A percentile compares a stretch with the other conserved stretches of the same genome.
Evolutionary conservation across 1,140 invertebrate genomes (phyloP).

Genomic region (Trichonephila inaurata): DNA sequence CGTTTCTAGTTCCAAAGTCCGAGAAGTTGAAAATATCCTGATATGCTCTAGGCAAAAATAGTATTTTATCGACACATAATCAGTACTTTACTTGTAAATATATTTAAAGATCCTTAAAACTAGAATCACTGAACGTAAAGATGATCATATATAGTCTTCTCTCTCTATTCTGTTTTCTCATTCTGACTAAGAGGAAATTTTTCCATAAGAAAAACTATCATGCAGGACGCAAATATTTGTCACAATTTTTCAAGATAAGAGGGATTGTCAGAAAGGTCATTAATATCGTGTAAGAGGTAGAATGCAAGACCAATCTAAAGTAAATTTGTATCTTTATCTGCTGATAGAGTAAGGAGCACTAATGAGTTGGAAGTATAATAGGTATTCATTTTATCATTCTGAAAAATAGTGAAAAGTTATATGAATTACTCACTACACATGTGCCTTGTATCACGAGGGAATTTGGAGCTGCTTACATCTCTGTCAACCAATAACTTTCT

Average conservation of each 20-base stretch:
- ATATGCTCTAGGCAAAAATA: background rate
- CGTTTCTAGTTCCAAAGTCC: too few species aligned
- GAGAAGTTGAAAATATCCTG: background rate
- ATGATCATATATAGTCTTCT: background rate
- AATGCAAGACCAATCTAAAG: background rate
- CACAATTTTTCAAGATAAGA: background rate
- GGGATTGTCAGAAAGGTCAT: background rate
- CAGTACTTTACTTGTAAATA: background rate
- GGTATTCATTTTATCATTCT: background rate
- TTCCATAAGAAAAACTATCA: background rate
- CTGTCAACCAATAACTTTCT: background rate
- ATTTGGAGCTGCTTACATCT: background rate
- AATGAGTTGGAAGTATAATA: background rate
- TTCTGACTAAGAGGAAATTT: background rate
- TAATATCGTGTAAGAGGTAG: background rate
- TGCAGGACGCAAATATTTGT: background rate
- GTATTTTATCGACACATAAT: background rate
- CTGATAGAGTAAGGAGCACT: background rate
- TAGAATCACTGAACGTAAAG: background rate
- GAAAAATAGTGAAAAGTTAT: background rate
- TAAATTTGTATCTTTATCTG: background rate
- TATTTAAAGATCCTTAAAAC: background rate
- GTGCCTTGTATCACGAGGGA: background rate
- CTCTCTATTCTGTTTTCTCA: background rate
- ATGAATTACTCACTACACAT: background rate